Evolutionary conservation across 2,113 vertebrate genomes (phyloP), one percentile per base, ranked within the genome.

Genomic region (Bostrychus sinensis): DNA sequence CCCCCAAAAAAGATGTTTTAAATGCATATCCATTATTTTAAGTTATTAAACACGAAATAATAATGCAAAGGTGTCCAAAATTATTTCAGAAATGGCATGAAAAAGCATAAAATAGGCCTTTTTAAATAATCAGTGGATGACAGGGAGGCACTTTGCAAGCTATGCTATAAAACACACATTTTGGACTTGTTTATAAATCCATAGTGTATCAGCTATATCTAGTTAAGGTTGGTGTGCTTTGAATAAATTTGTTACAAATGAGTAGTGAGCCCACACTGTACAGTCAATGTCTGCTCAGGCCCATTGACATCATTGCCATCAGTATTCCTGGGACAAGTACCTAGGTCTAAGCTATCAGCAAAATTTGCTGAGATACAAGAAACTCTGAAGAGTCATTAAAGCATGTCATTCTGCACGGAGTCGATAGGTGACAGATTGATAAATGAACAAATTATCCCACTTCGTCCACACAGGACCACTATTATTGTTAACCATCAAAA

Each of bases 381-480:
- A 86, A 72, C 32, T 30, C 65, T 65, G 19, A 59, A 59, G 60
- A 80, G 72, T 58, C 62, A 84, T 82, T 86, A 77, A 78, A 78
- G 57, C 61, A 26, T 46, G 55, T 79, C 77, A 77, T 79, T 83
- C 57, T 79, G 32, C 26, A 36, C 66, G 70, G 58, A 76, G 69
- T 85, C 77, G 10, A 83, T 78, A 79, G 81, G 61, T 86, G 88
- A 89, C 86, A 85, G 74, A 78, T 83, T 91, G 87, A 91, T 88
- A 81, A 90, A 92, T 90, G 80, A 89, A 85, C 83, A 89, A 83
- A 89, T 90, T 66, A 78, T 79, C 64, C 42, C 17, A 42, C 68
- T 78, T 84, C 74, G 74, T 79, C 66, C 39, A 10, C 62, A 45
- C 48, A 56, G 54, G 38, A 41, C 62, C 63, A 78, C 74, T 81